Evolutionary conservation across 2,113 vertebrate species (phyloP), one percentile per base, ranked within the genome.

Genomic region (Cariama cristata): DNA sequence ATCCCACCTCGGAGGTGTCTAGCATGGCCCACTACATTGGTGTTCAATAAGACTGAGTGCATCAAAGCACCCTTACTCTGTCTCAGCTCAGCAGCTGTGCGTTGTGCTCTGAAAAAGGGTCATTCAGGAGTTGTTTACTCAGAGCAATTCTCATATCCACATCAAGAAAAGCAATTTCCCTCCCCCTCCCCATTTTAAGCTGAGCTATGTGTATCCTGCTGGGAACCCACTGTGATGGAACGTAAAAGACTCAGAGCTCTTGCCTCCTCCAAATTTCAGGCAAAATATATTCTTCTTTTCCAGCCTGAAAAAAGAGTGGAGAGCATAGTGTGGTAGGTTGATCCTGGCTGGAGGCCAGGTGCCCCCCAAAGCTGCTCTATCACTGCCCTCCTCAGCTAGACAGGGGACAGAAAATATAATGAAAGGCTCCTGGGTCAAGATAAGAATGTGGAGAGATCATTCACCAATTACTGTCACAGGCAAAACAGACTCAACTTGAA

Each of bases 231-330:
- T 62, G 28, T 1, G 5, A 76, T 45, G 35, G 72, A 40, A 79
- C 38, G 38, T 94, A 26, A 38, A 79, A 6, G 8, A 91, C 60
- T 56, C 7, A 0, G 18, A 67, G 32, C 26, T 88, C 86, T 79
- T 80, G 69, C 63, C 85, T 72, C 42, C 88, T 96, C 49, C 85
- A 91, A 72, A 83, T 77, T 72, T 74, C 63, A 50, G 40, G 79
- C 79, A 79, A 83, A 92, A 86, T 22, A 58, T 44, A 42, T 21
- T 79, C 59, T 52, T 94, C 96, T 96, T 93, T 94, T 73, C 74
- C 91, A 90, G 47, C 35, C 89, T 90, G 64, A 96, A 97, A 85
- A 91, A 45, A 17, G 5, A 4, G 7, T 14, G 50, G 77, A 86
- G 45, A 71, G 44, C 16, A 18, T 64, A 50, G 19, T 32, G 30